Conservation (phyloP, 2,888 invertebrate species). For the Melangyna quadrimaculata region DNA sequence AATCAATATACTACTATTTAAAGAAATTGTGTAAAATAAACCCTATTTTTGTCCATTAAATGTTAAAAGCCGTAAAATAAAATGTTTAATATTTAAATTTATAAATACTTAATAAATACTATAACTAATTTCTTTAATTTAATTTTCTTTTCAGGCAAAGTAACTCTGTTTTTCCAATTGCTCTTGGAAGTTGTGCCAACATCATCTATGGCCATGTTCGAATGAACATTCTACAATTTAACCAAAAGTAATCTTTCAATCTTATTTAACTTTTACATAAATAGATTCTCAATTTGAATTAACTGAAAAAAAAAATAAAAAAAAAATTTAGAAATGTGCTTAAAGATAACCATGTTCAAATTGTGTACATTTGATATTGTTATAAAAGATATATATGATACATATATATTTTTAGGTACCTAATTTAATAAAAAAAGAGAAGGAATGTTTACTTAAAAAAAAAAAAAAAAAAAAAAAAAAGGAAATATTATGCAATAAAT, state of each 20-base stretch:
- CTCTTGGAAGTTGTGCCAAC: conserved; percentile 95
- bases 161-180: conserved; percentile 94
- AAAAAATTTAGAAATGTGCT: conserved; percentile 55
- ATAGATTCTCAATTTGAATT: conserved; percentile 63
- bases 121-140: conserved; percentile 41
- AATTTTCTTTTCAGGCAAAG: conserved; percentile 87
- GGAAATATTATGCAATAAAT: conserved; percentile 62
- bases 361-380: conserved; percentile 70
- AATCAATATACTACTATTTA: too few relatives aligned
- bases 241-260: conserved; percentile 51
- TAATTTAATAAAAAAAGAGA: conserved; percentile 43
- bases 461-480: conserved; percentile 1
- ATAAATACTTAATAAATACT: background rate
- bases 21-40: too few relatives aligned
- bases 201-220: conserved; percentile 84
- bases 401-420: conserved; percentile 65
- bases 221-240: conserved; percentile 73
- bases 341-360: conserved; percentile 66
- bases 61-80: too few relatives aligned
- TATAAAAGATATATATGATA: conserved; percentile 58
- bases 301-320: conserved; percentile 2
- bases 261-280: conserved; percentile 32
- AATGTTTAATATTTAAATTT: too few relatives aligned
- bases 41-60: too few relatives aligned
- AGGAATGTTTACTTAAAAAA: conserved; percentile 50